These are phyloP conservation scores for Dolichopus griseipennis DNA, from an alignment of 2,888 invertebrate genomes.

Conservation along the genomic window DNA sequence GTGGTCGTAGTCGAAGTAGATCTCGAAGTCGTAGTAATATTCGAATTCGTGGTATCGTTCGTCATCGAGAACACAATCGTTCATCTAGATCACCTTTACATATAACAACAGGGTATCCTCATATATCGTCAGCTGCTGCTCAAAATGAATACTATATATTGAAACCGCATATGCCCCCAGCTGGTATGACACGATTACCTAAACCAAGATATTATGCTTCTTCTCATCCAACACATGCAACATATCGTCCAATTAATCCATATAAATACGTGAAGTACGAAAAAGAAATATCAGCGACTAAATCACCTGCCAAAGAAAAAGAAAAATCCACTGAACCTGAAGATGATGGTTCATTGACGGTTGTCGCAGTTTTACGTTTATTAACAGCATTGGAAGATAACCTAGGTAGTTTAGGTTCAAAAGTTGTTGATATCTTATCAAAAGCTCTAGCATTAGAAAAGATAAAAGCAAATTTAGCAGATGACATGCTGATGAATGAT, in stretches of 20 bases:
- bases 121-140: not conserved
- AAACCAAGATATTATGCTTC: conserved; percentile 16
- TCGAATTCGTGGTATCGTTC: conserved; percentile 16
- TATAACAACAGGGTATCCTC: conserved; percentile 9
- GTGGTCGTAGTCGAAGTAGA: conserved; percentile 6
- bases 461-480: conserved; percentile 60
- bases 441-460: conserved; percentile 72
- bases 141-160: not conserved
- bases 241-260: conserved; percentile 36
- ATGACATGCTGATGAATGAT: conserved; percentile 63
- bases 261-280: conserved; percentile 39
- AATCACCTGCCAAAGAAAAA: conserved; percentile 30
- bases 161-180: conserved; percentile 18
- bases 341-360: conserved; percentile 48
- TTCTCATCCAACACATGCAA: conserved; percentile 14
- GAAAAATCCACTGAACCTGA: conserved; percentile 34
- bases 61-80: conserved; percentile 21
- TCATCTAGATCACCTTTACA: conserved; percentile 19
- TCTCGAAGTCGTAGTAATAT: conserved; percentile 17
- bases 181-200: conserved; percentile 18
- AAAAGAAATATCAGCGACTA: conserved; percentile 29
- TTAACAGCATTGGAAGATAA: conserved; percentile 75
- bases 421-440: conserved; percentile 65
- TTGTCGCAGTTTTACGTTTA: conserved; percentile 61
- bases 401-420: conserved; percentile 75